These are phyloP conservation scores for Sparus aurata DNA, from an alignment of 2,797 vertebrate species.

Conservation along the genomic window DNA sequence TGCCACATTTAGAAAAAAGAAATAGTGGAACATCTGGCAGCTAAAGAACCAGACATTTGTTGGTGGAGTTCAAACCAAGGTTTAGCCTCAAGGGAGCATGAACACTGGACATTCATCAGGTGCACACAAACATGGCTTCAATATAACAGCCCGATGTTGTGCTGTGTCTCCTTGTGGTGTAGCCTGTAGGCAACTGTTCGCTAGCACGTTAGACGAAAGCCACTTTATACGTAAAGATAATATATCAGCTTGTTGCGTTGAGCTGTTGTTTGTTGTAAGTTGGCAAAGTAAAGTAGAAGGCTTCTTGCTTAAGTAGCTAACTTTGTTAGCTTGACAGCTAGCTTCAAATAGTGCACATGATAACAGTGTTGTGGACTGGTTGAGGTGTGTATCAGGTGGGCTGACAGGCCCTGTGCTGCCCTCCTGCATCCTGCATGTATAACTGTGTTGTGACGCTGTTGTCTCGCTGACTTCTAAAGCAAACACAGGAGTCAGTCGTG, in stretches of 20 bases:
- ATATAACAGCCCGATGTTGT: too few species aligned
- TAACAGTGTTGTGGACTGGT: too few species aligned
- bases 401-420: too few species aligned
- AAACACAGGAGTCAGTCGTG: constrained; percentile 18
- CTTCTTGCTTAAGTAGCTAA: neutral
- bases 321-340: neutral
- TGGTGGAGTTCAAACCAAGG: neutral
- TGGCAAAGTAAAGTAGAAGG: too few species aligned
- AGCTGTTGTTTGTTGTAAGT: too few species aligned
- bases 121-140: neutral
- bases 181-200: neutral
- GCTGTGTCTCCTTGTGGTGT: too few species aligned
- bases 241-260: neutral
- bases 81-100: neutral
- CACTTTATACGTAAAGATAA: neutral
- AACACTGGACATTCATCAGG: neutral
- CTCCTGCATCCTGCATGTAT: neutral
- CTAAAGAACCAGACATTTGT: neutral
- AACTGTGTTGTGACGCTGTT: neutral
- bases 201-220: neutral
- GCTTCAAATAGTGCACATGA: too few species aligned
- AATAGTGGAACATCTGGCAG: too few species aligned
- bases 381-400: too few species aligned
- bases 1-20: neutral
- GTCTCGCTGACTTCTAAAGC: neutral